These are phyloP conservation scores for Rhincodon typus DNA, from an alignment of 2,797 vertebrate species.

Conservation along the genomic window DNA sequence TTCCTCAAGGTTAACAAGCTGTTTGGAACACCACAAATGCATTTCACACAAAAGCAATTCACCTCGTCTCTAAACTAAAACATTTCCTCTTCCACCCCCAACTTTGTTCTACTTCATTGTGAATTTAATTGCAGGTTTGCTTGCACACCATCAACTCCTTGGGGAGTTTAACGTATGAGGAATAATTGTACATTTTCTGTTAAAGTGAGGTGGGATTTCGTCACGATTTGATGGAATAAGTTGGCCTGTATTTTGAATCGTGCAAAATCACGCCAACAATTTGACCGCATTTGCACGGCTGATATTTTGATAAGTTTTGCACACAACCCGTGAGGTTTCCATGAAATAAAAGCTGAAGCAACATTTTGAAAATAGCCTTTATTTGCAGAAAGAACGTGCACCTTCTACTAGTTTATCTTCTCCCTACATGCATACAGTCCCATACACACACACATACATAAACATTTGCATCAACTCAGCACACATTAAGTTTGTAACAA, in stretches of 20 bases:
- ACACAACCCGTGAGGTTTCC: too few relatives aligned
- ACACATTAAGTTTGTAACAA: neutral
- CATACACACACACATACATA: neutral
- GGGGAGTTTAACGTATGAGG: neutral
- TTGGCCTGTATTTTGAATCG: neutral
- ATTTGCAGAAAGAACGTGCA: neutral
- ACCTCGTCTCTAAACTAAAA: neutral
- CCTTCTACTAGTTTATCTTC: too few relatives aligned
- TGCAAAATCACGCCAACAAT: neutral
- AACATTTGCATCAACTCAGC: too few relatives aligned
- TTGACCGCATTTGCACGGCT: too few relatives aligned
- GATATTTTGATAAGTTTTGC: too few relatives aligned
- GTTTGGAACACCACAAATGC: neutral
- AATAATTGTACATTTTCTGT: neutral
- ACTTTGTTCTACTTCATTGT: neutral
- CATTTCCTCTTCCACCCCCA: neutral
- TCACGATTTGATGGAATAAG: neutral
- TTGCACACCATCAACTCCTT: too few relatives aligned
- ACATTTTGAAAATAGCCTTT: neutral
- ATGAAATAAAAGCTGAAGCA: neutral
- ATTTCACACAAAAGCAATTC: neutral
- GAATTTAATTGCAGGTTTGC: neutral
- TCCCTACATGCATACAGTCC: neutral
- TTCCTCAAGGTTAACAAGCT: neutral
- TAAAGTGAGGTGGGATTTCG: neutral